Evolutionary conservation across 2,888 invertebrate species (phyloP).

Genomic region (Philopedon plagiatum): DNA sequence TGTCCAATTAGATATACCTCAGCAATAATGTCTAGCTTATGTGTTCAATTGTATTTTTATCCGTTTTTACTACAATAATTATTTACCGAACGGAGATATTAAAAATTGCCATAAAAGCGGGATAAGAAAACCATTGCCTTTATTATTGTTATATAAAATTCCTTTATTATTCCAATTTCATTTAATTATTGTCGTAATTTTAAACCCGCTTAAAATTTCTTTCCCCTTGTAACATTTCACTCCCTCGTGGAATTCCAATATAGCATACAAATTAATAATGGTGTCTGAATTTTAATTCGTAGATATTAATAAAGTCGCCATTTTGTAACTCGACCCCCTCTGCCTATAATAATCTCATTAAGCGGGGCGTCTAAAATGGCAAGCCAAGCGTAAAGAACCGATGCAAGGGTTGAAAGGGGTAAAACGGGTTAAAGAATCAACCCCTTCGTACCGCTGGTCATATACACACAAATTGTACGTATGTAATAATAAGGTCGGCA

Average conservation of each 20-base stretch:
- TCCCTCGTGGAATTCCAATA: constrained; percentile 47
- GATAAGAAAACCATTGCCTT: neutral
- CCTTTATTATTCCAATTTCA: constrained; percentile 1
- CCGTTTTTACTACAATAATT: too few species aligned
- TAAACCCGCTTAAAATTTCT: constrained; percentile 14
- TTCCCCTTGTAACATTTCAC: constrained; percentile 23
- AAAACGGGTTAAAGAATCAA: constrained; percentile 56
- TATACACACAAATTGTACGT: constrained; percentile 40
- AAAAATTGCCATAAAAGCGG: too few species aligned
- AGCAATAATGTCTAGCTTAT: too few species aligned
- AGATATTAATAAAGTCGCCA: constrained; percentile 65
- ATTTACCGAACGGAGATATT: too few species aligned
- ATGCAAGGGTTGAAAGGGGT: constrained; percentile 60
- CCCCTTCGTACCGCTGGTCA: constrained; percentile 50
- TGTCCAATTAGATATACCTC: too few species aligned
- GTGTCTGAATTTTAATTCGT: constrained; percentile 60
- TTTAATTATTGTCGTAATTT: constrained; percentile 31
- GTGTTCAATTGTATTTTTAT: too few species aligned
- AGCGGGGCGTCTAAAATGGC: constrained; percentile 67
- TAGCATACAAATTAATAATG: constrained; percentile 54
- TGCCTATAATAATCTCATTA: constrained; percentile 70
- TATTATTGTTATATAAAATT: neutral
- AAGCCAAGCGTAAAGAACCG: constrained; percentile 66
- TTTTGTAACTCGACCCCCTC: constrained; percentile 64
- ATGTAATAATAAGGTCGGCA: constrained; percentile 61